Evolutionary conservation across 2,888 invertebrate species (phyloP).

Genomic region (Archaeoteleia sp.): DNA sequence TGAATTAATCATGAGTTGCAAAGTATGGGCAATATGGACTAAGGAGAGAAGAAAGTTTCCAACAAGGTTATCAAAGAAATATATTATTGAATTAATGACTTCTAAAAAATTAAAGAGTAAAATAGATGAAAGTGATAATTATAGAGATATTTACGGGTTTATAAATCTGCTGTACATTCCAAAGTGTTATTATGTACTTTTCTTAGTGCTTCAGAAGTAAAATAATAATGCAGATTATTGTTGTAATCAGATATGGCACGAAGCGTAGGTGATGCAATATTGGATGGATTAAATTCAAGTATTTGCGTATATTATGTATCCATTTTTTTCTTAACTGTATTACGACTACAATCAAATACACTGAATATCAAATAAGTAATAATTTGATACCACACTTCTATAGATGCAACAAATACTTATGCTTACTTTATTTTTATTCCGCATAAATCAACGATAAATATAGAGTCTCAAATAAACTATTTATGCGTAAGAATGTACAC

Average conservation of each 20-base stretch:
- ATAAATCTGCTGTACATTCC: slow-evolving; percentile 1
- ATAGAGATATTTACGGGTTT: slow-evolving; percentile 26
- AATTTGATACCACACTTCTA: no score
- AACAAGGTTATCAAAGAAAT: slow-evolving; percentile 38
- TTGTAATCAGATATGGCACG: slow-evolving; percentile 21
- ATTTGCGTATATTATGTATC: slow-evolving; percentile 33
- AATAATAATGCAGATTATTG: slow-evolving; percentile 23
- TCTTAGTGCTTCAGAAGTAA: slow-evolving; percentile 19
- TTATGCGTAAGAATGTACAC: neutral
- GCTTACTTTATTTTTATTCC: no score
- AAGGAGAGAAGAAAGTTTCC: slow-evolving; percentile 38
- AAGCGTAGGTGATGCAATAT: slow-evolving; percentile 15
- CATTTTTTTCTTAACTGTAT: slow-evolving; percentile 9
- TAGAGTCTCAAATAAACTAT: no score
- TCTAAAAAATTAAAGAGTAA: slow-evolving; percentile 24
- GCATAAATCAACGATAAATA: no score
- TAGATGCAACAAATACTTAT: no score
- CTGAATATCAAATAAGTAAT: no score
- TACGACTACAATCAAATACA: no score
- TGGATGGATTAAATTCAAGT: slow-evolving; percentile 8
- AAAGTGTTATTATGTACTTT: slow-evolving; percentile 13
- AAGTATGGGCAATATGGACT: slow-evolving; percentile 1
- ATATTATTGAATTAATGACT: slow-evolving; percentile 32
- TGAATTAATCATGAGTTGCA: slow-evolving; percentile 33
- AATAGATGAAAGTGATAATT: slow-evolving; percentile 41